Conservation (phyloP, 2,113 vertebrate species). For the Catagonus wagneri region DNA sequence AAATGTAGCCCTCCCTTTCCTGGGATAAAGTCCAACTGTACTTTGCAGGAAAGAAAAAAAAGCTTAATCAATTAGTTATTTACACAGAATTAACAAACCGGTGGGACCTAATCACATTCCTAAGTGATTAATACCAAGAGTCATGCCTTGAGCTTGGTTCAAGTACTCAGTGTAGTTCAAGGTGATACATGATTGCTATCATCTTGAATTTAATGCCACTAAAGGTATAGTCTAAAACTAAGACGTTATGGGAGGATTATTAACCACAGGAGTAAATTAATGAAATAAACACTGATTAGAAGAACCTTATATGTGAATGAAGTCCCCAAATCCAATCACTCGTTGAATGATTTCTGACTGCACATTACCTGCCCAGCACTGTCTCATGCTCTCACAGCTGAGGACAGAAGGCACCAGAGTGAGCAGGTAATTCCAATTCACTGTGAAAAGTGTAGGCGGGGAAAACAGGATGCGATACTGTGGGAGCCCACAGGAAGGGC, state of each 20-base stretch:
- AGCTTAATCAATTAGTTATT: neutral
- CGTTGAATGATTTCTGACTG: neutral
- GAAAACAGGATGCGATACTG: neutral
- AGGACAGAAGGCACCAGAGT: neutral
- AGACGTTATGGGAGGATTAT: neutral
- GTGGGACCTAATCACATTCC: neutral
- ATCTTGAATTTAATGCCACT: neutral
- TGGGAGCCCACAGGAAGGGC: neutral
- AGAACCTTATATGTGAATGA: neutral
- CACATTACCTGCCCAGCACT: neutral
- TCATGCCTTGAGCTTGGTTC: neutral
- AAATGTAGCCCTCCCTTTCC: neutral
- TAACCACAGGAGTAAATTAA: neutral
- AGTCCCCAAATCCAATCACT: neutral
- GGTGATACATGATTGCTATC: neutral
- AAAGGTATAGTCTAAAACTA: neutral
- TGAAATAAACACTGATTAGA: neutral
- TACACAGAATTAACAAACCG: neutral
- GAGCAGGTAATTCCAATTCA: neutral
- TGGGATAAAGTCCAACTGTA: neutral
- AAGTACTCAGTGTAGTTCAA: neutral
- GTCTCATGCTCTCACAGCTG: neutral
- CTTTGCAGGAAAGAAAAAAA: neutral
- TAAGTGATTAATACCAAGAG: neutral
- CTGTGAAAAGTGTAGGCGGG: neutral